Evolutionary conservation across 2,888 invertebrate species (phyloP), one percentile per base, ranked within the genome.

Genomic region (Pseudococcus jackbeardsleyi): DNA sequence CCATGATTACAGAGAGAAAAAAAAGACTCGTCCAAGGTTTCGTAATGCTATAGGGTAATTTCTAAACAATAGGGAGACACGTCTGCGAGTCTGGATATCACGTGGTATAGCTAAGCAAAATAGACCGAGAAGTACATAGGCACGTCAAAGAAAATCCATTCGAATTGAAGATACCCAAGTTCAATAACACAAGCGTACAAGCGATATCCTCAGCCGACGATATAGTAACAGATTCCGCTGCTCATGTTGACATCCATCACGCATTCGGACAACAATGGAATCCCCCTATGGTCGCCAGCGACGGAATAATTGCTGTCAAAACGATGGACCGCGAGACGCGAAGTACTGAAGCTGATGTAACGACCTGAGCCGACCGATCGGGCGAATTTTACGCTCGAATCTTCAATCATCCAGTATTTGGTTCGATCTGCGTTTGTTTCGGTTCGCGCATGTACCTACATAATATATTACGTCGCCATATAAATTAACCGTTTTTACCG

Each of bases 221-320:
- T 33, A 59, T 85, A 85, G 39, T 26, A 54, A 59, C 59, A 26
- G 33, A 59, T 54, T 59, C 33, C 64, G 54, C 85, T 59, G 39
- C 39, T 33, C 26, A 33, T 33, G 85, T 85, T 85, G 85, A 85
- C 85, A 85, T 85, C 85, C 85, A 85, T 85, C 85, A 85, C 59
- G 85, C 59, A 50, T 59, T 33, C 85, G 54, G 85, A 85, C 85
- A 85, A 85, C 85, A 85, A 85, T 85, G 85, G 85, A 59, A 39
- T 50, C 26, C 26, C 85, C 39, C 59, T 26, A 26, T 39, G 85
- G 59, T 59, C 84, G 39, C 84, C 48, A 64, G 59, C 85, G 33
- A 85, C 64, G 59, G 85, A 85, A 85, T 85, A 85, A 85, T 85
- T 85, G 85, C 85, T 85, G 85, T 85, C 85, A 77, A 77, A 77